Evolutionary conservation across 2,113 vertebrate species (phyloP), one percentile per base, ranked within the genome.

Genomic region (Oncorhynchus mykiss): DNA sequence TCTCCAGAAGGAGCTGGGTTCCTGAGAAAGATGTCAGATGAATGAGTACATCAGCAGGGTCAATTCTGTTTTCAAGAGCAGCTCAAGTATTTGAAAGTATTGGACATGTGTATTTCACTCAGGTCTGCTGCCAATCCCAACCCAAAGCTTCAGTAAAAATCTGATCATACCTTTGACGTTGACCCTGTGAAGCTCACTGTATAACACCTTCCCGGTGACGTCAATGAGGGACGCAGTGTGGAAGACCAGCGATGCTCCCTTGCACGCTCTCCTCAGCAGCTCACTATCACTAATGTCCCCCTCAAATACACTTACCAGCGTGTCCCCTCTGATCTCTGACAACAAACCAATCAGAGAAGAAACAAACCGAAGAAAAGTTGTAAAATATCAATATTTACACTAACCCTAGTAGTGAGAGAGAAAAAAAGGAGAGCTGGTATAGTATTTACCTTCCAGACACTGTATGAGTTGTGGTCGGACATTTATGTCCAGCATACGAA

Each of bases 151-250:
- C 54, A 1, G 27, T 57, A 24, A 0, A 16, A 16, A 11, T 3
- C 51, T 54, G 0, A 51, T 4, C 68, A 90, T 22, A 97, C 98
- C 97, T 93, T 88, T 95, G 18, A 97, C 90, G 1, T 99, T 99
- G 80, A 98, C 90, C 0, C 91, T 91, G 57, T 95, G 90, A 1
- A 98, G 79, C 81, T 93, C 87, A 31, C 91, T 92, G 80, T 88
- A 87, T 11, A 87, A 89, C 24, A 92, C 2, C 0, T 51, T 4
- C 0, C 90, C 92, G 0, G 0, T 65, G 1, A 94, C 70, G 1
- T 97, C 95, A 0, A 99, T 94, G 82, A 96, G 49, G 16, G 90
- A 90, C 0, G 96, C 97, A 0, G 92, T 75, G 84, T 99, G 97
- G 78, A 99, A 96, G 75, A 98, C 87, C 0, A 93, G 74, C 0